Evolutionary conservation across 1,140 invertebrate genomes (phyloP).

Genomic region (Hycleus phaleratus): DNA sequence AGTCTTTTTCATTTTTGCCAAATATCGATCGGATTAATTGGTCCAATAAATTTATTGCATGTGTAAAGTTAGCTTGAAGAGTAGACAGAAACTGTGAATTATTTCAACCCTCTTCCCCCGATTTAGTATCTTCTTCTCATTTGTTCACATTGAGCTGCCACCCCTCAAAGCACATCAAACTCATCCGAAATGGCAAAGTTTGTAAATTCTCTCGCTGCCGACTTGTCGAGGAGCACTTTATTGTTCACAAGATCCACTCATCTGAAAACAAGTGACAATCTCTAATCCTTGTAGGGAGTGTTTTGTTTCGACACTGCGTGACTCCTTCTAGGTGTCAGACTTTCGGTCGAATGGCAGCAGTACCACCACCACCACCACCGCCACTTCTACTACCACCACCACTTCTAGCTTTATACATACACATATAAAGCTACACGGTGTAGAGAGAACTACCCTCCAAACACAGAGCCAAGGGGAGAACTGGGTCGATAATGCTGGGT

Average conservation of each 20-base stretch:
- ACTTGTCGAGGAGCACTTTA: constrained; percentile 20
- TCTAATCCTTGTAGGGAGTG: constrained; percentile 30
- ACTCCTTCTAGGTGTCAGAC: constrained; percentile 28
- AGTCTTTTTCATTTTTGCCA: no score
- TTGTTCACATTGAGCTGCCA: not conserved
- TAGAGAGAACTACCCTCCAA: not conserved
- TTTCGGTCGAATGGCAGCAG: constrained; percentile 19
- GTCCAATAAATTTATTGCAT: no score
- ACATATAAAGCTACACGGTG: not conserved
- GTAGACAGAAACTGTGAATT: no score
- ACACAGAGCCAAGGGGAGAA: constrained; percentile 1
- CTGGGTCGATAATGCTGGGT: constrained; percentile 16
- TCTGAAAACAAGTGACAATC: constrained; percentile 31
- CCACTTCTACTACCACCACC: not conserved
- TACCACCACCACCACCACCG: not conserved
- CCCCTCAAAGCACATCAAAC: not conserved
- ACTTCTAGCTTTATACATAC: not conserved
- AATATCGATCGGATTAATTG: no score
- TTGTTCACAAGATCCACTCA: constrained; percentile 27
- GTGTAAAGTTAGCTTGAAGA: no score
- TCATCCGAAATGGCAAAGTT: constrained; percentile 20
- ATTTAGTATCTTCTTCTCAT: no score
- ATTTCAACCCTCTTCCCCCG: no score
- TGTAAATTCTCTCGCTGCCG: constrained; percentile 22
- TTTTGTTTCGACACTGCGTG: constrained; percentile 29